These are phyloP conservation scores for Alitta virens DNA, from an alignment of 2,888 invertebrate species.

Conservation along the genomic window DNA sequence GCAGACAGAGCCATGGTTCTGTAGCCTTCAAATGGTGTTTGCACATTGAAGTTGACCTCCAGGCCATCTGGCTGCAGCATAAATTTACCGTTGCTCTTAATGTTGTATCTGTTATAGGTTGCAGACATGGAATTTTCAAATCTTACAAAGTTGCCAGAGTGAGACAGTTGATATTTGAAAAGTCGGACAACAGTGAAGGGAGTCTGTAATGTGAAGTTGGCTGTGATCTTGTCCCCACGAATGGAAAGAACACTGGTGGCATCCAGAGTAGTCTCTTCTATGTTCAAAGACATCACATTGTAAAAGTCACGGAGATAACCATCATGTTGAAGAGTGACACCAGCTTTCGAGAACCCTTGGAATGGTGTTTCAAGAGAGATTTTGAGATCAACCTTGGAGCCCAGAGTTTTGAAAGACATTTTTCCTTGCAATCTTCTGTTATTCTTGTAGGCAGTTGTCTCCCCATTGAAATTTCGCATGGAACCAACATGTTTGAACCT, in stretches of 20 bases:
- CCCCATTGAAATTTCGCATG: neutral
- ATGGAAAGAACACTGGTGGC: no score
- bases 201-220: no score
- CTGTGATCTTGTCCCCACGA: no score
- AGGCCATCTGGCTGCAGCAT: neutral
- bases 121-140: no score
- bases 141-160: no score
- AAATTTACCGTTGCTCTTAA: no score
- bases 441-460: neutral
- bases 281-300: neutral
- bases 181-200: no score
- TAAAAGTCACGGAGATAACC: slow-evolving; percentile 15
- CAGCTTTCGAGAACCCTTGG: neutral
- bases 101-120: no score
- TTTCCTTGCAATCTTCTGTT: neutral
- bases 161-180: no score
- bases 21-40: neutral
- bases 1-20: neutral
- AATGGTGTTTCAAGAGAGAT: neutral
- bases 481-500: neutral
- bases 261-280: no score
- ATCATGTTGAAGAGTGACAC: neutral
- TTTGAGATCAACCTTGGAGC: neutral
- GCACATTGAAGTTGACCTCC: neutral
- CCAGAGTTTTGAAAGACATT: neutral